Evolutionary conservation across 2,797 vertebrate genomes (phyloP).

Genomic region (Cephalopachus bancanus): DNA sequence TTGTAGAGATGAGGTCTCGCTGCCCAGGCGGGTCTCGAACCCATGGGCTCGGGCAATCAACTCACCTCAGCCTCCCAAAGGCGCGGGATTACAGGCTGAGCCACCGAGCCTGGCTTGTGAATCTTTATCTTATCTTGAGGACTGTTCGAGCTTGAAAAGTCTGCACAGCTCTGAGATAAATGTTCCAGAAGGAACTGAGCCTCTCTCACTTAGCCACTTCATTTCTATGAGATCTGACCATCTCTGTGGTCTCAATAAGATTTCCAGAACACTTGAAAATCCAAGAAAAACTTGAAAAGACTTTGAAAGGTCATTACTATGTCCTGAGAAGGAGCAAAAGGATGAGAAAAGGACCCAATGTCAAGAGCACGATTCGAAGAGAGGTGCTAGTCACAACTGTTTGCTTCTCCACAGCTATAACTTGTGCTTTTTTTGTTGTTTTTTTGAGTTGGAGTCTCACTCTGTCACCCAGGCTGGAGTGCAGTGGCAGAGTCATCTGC

Average conservation of each 20-base stretch:
- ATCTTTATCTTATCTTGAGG: not conserved
- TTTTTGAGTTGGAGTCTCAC: no score
- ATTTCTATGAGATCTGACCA: conserved; percentile 9
- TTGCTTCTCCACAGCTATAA: not conserved
- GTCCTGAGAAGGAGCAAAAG: not conserved
- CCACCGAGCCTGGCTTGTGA: no score
- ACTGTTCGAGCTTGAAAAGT: conserved; percentile 34
- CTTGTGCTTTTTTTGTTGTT: not conserved
- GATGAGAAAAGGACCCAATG: not conserved
- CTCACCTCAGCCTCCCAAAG: no score
- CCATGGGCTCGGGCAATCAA: no score
- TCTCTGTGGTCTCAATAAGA: conserved; percentile 39
- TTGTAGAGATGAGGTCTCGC: no score
- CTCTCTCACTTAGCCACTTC: conserved; percentile 38
- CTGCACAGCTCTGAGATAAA: conserved; percentile 62
- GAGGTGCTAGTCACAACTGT: not conserved
- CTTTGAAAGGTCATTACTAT: conserved; percentile 49
- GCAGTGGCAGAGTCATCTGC: no score
- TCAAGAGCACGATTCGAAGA: not conserved
- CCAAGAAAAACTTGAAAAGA: conserved; percentile 58
- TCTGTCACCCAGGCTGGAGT: no score
- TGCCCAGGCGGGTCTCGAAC: no score
- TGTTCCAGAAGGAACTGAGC: conserved; percentile 62
- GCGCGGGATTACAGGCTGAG: no score
- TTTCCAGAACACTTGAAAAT: conserved; percentile 61